Conservation (phyloP, 1,140 invertebrate species). For the Sinella curviseta region DNA sequence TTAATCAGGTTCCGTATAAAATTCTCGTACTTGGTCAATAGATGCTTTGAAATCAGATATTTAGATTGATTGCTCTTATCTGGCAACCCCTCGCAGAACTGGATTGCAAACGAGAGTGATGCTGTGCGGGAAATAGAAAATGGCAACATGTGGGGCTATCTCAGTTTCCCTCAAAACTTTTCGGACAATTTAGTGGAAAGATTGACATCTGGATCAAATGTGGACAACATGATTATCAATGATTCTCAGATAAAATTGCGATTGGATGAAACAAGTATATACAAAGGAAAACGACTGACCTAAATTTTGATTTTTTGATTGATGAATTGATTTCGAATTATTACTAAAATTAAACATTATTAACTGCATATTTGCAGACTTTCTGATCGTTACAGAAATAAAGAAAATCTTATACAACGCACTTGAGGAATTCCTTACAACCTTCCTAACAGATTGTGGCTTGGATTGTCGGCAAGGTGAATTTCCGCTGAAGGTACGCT, state of each 20-base stretch:
- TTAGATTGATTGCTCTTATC: too few species aligned
- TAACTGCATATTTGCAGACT: background rate
- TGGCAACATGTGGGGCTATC: slow-evolving; percentile 48
- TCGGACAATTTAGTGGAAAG: background rate
- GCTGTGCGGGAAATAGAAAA: slow-evolving; percentile 53
- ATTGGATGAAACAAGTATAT: background rate
- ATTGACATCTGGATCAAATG: background rate
- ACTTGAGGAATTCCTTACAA: background rate
- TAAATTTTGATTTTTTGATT: too few species aligned
- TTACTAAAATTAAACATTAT: background rate
- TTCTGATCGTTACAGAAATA: background rate
- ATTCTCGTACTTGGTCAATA: too few species aligned
- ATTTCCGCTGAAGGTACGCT: background rate
- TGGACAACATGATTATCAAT: background rate
- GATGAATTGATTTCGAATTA: background rate
- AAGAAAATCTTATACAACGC: background rate
- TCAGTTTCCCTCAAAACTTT: background rate
- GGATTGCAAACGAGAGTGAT: too few species aligned
- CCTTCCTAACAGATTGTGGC: background rate
- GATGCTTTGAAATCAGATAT: too few species aligned
- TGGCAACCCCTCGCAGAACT: too few species aligned
- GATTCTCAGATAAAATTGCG: background rate
- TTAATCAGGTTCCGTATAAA: too few species aligned
- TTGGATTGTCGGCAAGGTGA: background rate
- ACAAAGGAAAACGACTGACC: background rate